Evolutionary conservation across 1,140 invertebrate genomes (phyloP).

Genomic region (Ips typographus): DNA sequence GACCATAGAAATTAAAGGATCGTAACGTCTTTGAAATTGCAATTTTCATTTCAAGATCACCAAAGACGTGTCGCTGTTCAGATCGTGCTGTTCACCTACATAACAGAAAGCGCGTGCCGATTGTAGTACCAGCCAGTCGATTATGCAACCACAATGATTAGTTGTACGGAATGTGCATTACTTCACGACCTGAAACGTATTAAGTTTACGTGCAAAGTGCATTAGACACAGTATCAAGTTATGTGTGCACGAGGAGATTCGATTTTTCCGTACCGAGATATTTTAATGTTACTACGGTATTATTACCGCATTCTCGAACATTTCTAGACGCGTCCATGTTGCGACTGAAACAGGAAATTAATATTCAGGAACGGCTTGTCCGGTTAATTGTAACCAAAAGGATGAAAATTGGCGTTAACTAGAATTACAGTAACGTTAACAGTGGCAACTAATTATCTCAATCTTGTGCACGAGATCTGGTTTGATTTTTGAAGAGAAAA

Average conservation of each 20-base stretch:
- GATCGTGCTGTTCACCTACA: constrained; percentile 1
- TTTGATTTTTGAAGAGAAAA: too few species aligned
- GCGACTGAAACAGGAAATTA: too few species aligned
- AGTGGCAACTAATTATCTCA: neutral
- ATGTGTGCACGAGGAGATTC: too few species aligned
- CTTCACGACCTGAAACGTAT: neutral
- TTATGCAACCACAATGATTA: constrained; percentile 1
- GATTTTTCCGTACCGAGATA: too few species aligned
- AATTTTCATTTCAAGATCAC: constrained; percentile 1
- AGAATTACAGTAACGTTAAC: neutral
- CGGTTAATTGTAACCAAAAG: too few species aligned
- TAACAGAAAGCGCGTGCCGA: neutral
- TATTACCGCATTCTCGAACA: too few species aligned
- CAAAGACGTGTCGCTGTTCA: neutral
- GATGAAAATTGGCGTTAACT: neutral
- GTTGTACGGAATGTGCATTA: neutral
- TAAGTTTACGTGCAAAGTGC: constrained; percentile 1
- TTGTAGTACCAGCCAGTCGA: neutral
- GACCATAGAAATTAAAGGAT: too few species aligned
- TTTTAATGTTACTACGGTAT: too few species aligned
- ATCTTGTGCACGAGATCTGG: too few species aligned
- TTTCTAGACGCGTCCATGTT: too few species aligned
- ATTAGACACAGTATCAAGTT: neutral
- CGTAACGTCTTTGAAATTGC: too few species aligned
- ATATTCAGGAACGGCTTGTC: too few species aligned